Evolutionary conservation across 2,888 invertebrate species (phyloP).

Genomic region (Drosophila kuntzei): DNA sequence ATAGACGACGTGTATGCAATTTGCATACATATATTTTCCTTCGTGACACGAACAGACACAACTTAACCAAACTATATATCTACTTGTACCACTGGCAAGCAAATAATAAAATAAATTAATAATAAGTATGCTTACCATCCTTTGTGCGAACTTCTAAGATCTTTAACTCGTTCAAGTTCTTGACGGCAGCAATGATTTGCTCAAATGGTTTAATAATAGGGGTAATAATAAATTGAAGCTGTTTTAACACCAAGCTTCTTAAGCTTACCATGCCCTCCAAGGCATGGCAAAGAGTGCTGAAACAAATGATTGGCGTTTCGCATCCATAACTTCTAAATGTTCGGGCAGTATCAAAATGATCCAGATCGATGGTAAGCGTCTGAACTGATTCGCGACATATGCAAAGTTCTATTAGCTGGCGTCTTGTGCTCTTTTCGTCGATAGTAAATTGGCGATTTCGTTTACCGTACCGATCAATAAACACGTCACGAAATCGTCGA

Average conservation of each 20-base stretch:
- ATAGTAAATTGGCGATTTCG: conserved; percentile 44
- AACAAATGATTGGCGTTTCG: conserved; percentile 31
- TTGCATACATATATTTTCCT: no score
- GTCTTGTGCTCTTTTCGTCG: conserved; percentile 1
- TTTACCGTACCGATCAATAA: conserved; percentile 3
- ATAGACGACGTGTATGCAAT: neutral
- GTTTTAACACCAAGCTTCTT: conserved; percentile 38
- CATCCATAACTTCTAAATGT: conserved; percentile 20
- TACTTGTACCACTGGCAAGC: no score
- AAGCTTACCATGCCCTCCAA: conserved; percentile 52
- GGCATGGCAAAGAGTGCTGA: conserved; percentile 26
- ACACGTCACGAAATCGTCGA: conserved; percentile 57
- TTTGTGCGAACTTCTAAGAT: conserved; percentile 34
- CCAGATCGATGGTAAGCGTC: conserved; percentile 48
- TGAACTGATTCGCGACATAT: conserved; percentile 53
- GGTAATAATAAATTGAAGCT: neutral
- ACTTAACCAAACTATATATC: no score
- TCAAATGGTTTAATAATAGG: conserved; percentile 44
- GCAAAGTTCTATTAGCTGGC: conserved; percentile 41
- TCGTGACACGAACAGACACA: no score
- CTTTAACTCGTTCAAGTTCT: conserved; percentile 24
- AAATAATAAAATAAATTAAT: no score
- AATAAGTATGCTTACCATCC: conserved; percentile 38
- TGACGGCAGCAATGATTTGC: conserved; percentile 41
- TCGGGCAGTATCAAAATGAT: conserved; percentile 39